Evolutionary conservation across 2,113 vertebrate species (phyloP).

Genomic region (Ibidorhyncha struthersii): DNA sequence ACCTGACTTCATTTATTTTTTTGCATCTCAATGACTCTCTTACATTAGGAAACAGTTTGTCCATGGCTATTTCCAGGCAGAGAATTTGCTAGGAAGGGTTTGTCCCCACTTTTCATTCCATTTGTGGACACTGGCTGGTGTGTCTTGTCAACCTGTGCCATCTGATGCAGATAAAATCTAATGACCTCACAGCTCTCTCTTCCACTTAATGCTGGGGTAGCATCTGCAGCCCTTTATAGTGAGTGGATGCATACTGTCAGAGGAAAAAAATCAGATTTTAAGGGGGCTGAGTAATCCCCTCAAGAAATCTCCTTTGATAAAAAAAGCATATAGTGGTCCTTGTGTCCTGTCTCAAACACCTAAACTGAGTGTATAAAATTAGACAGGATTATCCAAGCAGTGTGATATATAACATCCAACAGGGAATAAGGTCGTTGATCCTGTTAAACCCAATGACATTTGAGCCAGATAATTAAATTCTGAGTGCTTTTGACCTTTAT

Average conservation of each 20-base stretch:
- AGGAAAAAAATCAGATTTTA: neutral
- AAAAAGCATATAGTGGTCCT: neutral
- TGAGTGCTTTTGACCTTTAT: neutral
- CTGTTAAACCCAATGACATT: neutral
- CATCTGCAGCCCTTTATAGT: neutral
- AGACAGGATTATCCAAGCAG: neutral
- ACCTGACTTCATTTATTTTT: neutral
- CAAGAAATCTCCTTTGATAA: neutral
- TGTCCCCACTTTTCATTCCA: neutral
- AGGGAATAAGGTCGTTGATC: neutral
- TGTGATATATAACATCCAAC: neutral
- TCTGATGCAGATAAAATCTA: neutral
- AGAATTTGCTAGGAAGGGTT: neutral
- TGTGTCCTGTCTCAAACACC: neutral
- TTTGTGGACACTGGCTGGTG: neutral
- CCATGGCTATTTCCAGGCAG: neutral
- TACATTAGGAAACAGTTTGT: neutral
- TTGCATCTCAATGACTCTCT: neutral
- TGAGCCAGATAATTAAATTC: slow-evolving; percentile 1
- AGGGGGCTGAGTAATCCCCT: neutral
- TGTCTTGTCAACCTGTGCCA: neutral
- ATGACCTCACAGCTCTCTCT: neutral
- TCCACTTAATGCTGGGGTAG: neutral
- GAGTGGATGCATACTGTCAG: neutral
- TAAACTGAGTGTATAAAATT: neutral